A percentile compares a stretch with the other conserved stretches of the same genome.
These are phyloP conservation scores for Corvus cornix DNA, from an alignment of 2,113 vertebrate species.

Conservation along the genomic window DNA sequence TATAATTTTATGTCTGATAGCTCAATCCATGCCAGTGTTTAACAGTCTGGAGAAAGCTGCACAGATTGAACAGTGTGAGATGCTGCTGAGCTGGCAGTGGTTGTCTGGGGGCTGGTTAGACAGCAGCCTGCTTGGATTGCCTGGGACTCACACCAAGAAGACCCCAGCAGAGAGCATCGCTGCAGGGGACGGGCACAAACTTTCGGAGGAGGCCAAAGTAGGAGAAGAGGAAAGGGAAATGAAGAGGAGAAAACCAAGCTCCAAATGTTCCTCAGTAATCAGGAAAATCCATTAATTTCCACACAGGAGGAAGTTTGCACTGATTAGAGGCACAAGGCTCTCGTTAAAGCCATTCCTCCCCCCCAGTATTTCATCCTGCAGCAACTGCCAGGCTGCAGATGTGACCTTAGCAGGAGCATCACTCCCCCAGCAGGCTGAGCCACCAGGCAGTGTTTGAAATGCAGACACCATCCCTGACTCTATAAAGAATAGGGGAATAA, in stretches of 20 bases:
- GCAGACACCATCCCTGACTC: neutral
- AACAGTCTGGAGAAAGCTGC: neutral
- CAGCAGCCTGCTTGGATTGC: neutral
- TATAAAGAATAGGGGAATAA: neutral
- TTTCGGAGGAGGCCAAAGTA: neutral
- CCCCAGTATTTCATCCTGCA: neutral
- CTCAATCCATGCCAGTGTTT: neutral
- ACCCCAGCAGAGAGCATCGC: neutral
- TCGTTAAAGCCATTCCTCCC: neutral
- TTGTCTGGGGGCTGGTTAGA: neutral
- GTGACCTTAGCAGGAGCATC: neutral
- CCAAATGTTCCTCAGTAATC: neutral
- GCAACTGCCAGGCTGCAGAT: constrained; percentile 16
- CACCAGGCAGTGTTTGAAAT: neutral
- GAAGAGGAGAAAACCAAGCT: neutral
- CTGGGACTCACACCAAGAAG: neutral
- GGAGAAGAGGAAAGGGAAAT: neutral
- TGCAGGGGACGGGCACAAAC: neutral
- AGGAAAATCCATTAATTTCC: constrained; percentile 2
- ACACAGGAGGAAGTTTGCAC: neutral
- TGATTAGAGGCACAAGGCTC: constrained; percentile 3
- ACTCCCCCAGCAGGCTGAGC: neutral
- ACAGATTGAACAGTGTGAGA: neutral
- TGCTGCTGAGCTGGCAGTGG: neutral
- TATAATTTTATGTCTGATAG: neutral